phyloP scores from a whole-genome alignment of 2,797 vertebrate species.

The Cephalopachus bancanus region DNA sequence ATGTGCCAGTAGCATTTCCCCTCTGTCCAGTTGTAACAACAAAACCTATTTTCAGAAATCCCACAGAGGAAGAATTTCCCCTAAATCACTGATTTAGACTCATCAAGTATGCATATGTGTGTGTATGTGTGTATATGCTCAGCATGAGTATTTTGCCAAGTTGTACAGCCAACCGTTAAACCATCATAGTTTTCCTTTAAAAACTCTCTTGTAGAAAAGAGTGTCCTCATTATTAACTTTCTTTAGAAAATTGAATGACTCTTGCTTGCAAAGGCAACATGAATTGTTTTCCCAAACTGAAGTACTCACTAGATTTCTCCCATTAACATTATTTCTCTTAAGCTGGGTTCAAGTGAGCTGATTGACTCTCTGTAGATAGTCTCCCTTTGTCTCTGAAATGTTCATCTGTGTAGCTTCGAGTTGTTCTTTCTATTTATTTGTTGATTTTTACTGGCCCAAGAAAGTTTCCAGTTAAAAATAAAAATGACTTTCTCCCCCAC shows the following conservation, averaged over 20 bases:
- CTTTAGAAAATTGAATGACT: not conserved
- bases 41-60: not conserved
- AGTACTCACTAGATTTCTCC: constrained; percentile 19
- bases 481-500: not conserved
- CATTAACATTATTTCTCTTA: constrained; percentile 65
- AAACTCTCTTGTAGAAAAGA: constrained; percentile 33
- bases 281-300: not conserved
- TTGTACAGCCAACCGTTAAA: not conserved
- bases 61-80: not conserved
- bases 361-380: fast-evolving
- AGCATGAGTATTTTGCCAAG: not conserved
- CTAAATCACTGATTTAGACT: not conserved
- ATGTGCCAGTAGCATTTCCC: no score
- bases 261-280: not conserved
- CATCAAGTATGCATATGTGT: not conserved
- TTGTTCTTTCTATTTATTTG: constrained; percentile 30
- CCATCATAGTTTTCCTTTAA: constrained; percentile 17
- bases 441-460: constrained; percentile 5
- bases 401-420: constrained; percentile 30
- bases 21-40: not conserved
- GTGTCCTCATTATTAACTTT: not conserved
- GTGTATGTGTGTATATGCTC: not conserved
- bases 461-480: constrained; percentile 54
- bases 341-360: constrained; percentile 47
- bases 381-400: constrained; percentile 33